phyloP scores from a whole-genome alignment of 2,797 vertebrate species.

The Garrulus glandarius region DNA sequence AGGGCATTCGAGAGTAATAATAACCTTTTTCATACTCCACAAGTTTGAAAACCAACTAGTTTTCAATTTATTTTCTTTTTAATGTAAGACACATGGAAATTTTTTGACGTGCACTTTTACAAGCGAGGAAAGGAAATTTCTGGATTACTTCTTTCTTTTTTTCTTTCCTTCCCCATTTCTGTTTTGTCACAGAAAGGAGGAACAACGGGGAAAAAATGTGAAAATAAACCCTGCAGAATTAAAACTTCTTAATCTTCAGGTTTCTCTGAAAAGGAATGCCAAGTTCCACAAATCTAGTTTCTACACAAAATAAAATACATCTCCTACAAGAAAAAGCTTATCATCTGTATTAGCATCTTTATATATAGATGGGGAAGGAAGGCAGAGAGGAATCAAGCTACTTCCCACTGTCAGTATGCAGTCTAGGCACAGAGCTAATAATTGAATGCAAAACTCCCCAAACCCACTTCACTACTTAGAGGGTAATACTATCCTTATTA shows the following conservation, averaged over 20 bases:
- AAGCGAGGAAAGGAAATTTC: not conserved
- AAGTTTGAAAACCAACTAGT: not conserved
- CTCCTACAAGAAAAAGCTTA: not conserved
- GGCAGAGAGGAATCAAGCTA: not conserved
- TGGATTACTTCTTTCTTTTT: not conserved
- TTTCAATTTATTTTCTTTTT: not conserved
- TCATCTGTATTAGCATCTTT: not conserved
- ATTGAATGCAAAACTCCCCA: not conserved
- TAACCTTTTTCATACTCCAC: not conserved
- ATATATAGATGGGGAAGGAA: not conserved
- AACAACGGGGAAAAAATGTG: rapidly evolving
- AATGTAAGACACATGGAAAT: not conserved
- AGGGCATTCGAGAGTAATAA: not conserved
- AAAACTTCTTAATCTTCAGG: not conserved
- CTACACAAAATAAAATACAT: not conserved
- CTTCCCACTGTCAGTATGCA: not conserved
- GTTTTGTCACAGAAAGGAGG: not conserved
- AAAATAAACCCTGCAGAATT: not conserved
- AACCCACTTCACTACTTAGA: not conserved
- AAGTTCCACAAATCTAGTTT: not conserved
- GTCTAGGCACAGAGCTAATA: not conserved
- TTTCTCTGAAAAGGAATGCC: not conserved
- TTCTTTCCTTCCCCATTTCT: not conserved
- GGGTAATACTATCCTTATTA: not conserved
- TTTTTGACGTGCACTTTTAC: not conserved